phyloP scores from a whole-genome alignment of 2,888 invertebrate species.

The Xanthorhoe spadicearia region DNA sequence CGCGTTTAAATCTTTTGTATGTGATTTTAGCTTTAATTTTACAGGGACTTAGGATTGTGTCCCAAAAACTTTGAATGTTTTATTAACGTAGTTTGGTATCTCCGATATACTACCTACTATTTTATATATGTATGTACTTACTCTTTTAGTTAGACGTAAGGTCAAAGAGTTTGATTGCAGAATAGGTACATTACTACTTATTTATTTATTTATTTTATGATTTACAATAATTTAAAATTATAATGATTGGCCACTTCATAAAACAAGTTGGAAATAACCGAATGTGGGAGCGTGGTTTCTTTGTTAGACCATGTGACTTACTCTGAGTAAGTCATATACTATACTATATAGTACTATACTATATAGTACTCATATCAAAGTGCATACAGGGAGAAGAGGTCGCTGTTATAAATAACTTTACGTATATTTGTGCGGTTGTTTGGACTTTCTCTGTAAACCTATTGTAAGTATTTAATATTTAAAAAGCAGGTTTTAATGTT shows the following conservation, averaged over 20 bases:
- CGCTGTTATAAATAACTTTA: conserved; percentile 47
- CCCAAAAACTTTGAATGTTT: not conserved
- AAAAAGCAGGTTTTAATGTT: not conserved
- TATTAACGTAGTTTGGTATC: too few species aligned
- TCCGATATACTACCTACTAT: too few species aligned
- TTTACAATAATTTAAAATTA: not conserved
- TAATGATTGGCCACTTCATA: not conserved
- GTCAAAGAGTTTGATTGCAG: too few species aligned
- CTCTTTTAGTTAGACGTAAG: too few species aligned
- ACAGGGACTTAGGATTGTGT: not conserved
- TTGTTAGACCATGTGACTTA: conserved; percentile 25
- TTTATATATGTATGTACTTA: too few species aligned
- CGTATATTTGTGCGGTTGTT: conserved; percentile 2
- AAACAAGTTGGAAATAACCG: conserved; percentile 15
- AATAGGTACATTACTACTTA: too few species aligned
- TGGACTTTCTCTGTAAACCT: conserved; percentile 24
- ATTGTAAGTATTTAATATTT: conserved; percentile 25
- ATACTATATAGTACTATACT: too few species aligned
- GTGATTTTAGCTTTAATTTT: conserved; percentile 9
- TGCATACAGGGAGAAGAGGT: conserved; percentile 40
- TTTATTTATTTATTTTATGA: not conserved
- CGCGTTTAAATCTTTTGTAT: conserved; percentile 42
- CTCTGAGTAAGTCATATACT: too few species aligned
- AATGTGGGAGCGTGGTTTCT: conserved; percentile 15
- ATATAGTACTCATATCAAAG: conserved; percentile 30